phyloP scores from a whole-genome alignment of 2,888 invertebrate genomes.

The Cosmopolites sordidus region DNA sequence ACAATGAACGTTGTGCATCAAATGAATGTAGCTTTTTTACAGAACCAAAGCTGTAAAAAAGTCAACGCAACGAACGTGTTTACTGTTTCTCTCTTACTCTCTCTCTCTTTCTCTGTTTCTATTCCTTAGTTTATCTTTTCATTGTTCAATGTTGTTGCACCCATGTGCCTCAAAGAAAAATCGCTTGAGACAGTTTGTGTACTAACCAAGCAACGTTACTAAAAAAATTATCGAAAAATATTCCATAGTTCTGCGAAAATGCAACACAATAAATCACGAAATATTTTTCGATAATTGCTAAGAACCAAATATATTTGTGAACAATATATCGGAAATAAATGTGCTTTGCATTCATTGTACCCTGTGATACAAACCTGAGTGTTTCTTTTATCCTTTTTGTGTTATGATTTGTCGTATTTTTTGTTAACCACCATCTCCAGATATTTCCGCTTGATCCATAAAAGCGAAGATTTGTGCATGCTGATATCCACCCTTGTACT shows the following conservation, averaged over 20 bases:
- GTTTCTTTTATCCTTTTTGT: constrained; percentile 8
- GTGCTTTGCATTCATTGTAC: constrained; percentile 1
- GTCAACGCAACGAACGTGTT: neutral
- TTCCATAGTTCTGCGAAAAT: neutral
- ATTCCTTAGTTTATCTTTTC: neutral
- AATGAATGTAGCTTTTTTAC: neutral
- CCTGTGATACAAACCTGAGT: neutral
- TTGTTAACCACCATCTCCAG: constrained; percentile 11
- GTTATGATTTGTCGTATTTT: constrained; percentile 12
- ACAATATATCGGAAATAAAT: neutral
- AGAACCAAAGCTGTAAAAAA: neutral
- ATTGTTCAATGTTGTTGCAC: neutral
- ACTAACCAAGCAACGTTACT: neutral
- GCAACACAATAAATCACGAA: neutral
- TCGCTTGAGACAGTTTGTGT: neutral
- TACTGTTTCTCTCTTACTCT: neutral
- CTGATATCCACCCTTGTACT: no score
- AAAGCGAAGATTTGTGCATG: no score
- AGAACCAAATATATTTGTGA: neutral
- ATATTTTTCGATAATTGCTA: neutral
- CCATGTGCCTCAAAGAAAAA: neutral
- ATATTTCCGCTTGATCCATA: no score
- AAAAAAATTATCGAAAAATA: neutral
- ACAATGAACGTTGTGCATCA: neutral
- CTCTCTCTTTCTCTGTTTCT: neutral